phyloP scores from a whole-genome alignment of 2,888 invertebrate genomes.

The Epirrita christyi region DNA sequence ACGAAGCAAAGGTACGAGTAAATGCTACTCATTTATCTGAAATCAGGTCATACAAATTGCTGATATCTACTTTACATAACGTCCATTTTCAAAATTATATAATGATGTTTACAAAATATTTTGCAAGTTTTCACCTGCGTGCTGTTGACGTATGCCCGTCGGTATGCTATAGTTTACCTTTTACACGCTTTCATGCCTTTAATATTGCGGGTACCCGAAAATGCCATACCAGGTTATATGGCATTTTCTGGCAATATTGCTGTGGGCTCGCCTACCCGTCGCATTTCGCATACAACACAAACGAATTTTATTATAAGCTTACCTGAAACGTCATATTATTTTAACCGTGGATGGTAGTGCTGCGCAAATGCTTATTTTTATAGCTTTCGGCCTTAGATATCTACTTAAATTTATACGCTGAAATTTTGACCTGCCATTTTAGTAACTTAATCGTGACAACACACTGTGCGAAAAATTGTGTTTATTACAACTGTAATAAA shows the following conservation, averaged over 20 bases:
- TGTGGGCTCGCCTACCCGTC: slow-evolving; percentile 35
- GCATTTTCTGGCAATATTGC: slow-evolving; percentile 47
- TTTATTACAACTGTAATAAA: too few relatives aligned
- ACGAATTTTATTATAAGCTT: slow-evolving; percentile 45
- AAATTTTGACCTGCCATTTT: too few relatives aligned
- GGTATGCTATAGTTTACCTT: slow-evolving; percentile 31
- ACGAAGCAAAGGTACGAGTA: too few relatives aligned
- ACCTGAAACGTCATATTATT: slow-evolving; percentile 40
- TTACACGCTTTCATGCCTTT: slow-evolving; percentile 34
- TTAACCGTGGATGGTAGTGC: slow-evolving; percentile 6
- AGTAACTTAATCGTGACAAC: too few relatives aligned
- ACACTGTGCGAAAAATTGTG: too few relatives aligned
- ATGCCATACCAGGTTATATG: slow-evolving; percentile 38
- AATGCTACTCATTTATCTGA: too few relatives aligned
- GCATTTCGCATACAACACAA: slow-evolving; percentile 44
- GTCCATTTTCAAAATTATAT: too few relatives aligned
- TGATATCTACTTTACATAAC: too few relatives aligned
- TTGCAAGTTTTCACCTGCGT: not conserved
- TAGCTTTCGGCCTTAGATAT: too few relatives aligned
- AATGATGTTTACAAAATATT: not conserved
- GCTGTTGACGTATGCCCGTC: slow-evolving; percentile 16
- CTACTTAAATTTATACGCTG: too few relatives aligned
- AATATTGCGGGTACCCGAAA: slow-evolving; percentile 34
- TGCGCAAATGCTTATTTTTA: not conserved
- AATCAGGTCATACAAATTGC: too few relatives aligned